A percentile compares a stretch with the other conserved stretches of the same genome.
Conservation (phyloP, 1,140 invertebrate genomes). For the Dendroctonus valens region DNA sequence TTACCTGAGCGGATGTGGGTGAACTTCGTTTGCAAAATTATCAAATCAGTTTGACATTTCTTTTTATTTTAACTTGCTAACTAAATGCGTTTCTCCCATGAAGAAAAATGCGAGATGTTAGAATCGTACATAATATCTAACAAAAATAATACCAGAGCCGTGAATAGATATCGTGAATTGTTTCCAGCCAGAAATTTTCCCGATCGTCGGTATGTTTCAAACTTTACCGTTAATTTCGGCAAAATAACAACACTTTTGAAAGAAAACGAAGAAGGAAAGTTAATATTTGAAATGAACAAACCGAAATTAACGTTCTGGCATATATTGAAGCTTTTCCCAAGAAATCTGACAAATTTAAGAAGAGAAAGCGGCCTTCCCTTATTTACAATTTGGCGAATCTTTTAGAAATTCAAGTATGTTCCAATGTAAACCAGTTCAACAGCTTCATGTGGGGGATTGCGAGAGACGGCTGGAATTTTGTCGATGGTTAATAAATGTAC, state of each 20-base stretch:
- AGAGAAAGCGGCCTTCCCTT: too few species aligned
- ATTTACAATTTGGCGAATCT: slow-evolving; percentile 1
- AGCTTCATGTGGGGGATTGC: neutral
- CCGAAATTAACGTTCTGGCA: slow-evolving; percentile 1
- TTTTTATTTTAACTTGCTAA: neutral
- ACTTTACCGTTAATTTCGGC: slow-evolving; percentile 1
- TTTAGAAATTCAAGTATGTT: neutral
- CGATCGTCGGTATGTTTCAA: slow-evolving; percentile 1
- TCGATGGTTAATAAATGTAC: slow-evolving; percentile 3
- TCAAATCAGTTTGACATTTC: neutral
- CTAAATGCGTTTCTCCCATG: too few species aligned
- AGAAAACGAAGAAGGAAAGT: slow-evolving; percentile 2
- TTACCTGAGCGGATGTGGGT: neutral
- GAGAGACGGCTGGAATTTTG: slow-evolving; percentile 1
- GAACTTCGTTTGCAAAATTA: neutral
- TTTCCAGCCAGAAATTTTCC: neutral
- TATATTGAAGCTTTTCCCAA: too few species aligned
- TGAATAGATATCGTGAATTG: too few species aligned
- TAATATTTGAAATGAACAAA: neutral
- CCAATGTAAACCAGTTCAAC: neutral
- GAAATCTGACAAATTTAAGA: too few species aligned
- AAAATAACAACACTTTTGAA: neutral
- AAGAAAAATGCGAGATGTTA: too few species aligned
- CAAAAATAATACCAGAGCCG: too few species aligned
- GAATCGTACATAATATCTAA: neutral